Percentiles rank a stretch among this genome's conserved stretches.
phyloP scores from a whole-genome alignment of 2,888 invertebrate species.

The Troglohyphantes excavatus region DNA sequence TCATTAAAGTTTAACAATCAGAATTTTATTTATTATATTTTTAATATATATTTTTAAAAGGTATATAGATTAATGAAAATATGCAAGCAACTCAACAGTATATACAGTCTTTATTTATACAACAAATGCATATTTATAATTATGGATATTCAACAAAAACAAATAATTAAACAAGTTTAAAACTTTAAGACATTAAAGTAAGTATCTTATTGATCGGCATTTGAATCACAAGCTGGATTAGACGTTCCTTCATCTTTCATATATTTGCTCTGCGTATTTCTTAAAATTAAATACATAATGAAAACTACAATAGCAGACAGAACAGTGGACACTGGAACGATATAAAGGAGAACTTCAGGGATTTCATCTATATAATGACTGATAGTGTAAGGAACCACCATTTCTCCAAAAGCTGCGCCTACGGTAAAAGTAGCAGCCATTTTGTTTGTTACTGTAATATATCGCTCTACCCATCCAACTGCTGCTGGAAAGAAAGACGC shows the following conservation, averaged over 20 bases:
- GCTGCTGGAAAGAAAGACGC: constrained; percentile 84
- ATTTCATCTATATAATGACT: constrained; percentile 82
- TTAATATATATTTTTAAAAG: too few relatives aligned
- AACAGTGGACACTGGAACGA: constrained; percentile 80
- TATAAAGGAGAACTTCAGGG: constrained; percentile 82
- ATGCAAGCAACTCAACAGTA: too few relatives aligned
- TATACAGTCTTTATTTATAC: too few relatives aligned
- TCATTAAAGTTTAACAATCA: too few relatives aligned
- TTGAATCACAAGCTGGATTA: constrained; percentile 37
- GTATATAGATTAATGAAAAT: too few relatives aligned
- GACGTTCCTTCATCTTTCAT: constrained; percentile 28
- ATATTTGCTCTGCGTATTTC: constrained; percentile 57
- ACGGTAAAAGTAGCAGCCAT: constrained; percentile 83
- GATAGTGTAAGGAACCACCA: constrained; percentile 82
- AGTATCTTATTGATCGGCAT: too few relatives aligned
- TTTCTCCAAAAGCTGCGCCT: constrained; percentile 83
- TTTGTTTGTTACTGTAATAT: constrained; percentile 83
- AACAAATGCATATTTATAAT: too few relatives aligned
- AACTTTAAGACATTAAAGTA: too few relatives aligned
- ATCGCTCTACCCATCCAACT: constrained; percentile 83
- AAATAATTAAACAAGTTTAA: too few relatives aligned
- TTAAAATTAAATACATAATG: constrained; percentile 65
- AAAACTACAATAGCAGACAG: constrained; percentile 46
- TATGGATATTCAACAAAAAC: too few relatives aligned
- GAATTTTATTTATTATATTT: too few relatives aligned